A percentile compares a stretch with the other conserved stretches of the same genome.
Conservation (phyloP, 2,888 invertebrate species). For the Eurytoma californica region DNA sequence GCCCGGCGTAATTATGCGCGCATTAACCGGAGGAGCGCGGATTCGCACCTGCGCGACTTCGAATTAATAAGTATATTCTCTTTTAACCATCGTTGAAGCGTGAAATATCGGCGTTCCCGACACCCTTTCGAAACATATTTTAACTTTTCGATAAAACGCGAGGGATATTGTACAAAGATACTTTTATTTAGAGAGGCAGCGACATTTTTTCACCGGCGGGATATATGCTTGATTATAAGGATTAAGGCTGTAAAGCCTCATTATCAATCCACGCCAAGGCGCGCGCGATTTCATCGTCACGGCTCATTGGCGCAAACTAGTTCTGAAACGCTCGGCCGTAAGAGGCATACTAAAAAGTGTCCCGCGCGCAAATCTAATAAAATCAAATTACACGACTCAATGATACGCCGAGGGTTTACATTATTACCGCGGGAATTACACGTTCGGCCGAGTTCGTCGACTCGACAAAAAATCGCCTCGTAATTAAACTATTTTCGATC, state of each 20-base stretch:
- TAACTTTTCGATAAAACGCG: neutral
- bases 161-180: neutral
- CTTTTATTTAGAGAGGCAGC: too few relatives aligned
- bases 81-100: too few relatives aligned
- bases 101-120: neutral
- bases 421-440: neutral
- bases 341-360: conserved; percentile 26
- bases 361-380: conserved; percentile 44
- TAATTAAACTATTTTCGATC: conserved; percentile 36
- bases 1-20: conserved; percentile 25
- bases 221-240: conserved; percentile 22
- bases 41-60: neutral
- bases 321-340: conserved; percentile 26
- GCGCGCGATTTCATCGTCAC: conserved; percentile 28
- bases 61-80: neutral
- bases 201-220: neutral
- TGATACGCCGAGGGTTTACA: neutral
- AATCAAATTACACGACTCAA: conserved; percentile 45
- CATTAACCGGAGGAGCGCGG: neutral
- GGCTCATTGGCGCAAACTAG: conserved; percentile 49
- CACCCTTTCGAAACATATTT: neutral
- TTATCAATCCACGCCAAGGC: conserved; percentile 36
- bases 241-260: conserved; percentile 51
- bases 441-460: neutral
- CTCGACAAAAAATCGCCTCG: neutral